Percentiles rank a stretch among this genome's conserved stretches.
Evolutionary conservation across 2,888 invertebrate genomes (phyloP).

Genomic region (Pseudococcus jackbeardsleyi): DNA sequence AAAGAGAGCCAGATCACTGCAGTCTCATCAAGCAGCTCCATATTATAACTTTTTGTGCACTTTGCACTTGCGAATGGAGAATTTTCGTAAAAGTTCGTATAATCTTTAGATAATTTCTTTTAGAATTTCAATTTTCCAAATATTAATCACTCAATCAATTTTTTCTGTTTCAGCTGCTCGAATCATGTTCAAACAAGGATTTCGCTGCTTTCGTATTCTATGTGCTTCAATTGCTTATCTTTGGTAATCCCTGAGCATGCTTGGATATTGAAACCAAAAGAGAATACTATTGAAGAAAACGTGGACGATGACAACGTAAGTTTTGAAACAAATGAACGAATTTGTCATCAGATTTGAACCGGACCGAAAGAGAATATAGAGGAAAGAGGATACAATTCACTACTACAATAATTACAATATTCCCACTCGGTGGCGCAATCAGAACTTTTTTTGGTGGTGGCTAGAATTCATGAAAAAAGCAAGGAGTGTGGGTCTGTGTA

Average conservation of each 20-base stretch:
- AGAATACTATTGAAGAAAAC: neutral
- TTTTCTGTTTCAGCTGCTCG: constrained; percentile 77
- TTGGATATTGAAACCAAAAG: constrained; percentile 82
- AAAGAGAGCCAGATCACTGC: constrained; percentile 83
- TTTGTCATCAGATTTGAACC: neutral
- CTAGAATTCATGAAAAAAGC: no score
- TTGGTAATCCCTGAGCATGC: constrained; percentile 83
- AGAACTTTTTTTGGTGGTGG: no score
- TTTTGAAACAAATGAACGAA: neutral
- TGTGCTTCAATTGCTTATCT: constrained; percentile 83
- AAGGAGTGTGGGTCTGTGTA: no score
- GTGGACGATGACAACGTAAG: constrained; percentile 48
- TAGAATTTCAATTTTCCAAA: neutral
- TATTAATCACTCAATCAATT: neutral
- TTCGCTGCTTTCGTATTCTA: constrained; percentile 83
- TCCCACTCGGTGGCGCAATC: no score
- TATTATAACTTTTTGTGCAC: constrained; percentile 93
- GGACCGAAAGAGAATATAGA: no score
- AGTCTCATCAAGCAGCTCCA: constrained; percentile 72
- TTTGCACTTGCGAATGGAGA: constrained; percentile 84
- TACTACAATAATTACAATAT: no score
- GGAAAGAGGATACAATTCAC: no score
- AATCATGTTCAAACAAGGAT: constrained; percentile 92
- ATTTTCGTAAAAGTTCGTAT: constrained; percentile 82
- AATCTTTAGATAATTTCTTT: neutral